phyloP scores from a whole-genome alignment of 2,113 vertebrate species.

The Circaetus gallicus region DNA sequence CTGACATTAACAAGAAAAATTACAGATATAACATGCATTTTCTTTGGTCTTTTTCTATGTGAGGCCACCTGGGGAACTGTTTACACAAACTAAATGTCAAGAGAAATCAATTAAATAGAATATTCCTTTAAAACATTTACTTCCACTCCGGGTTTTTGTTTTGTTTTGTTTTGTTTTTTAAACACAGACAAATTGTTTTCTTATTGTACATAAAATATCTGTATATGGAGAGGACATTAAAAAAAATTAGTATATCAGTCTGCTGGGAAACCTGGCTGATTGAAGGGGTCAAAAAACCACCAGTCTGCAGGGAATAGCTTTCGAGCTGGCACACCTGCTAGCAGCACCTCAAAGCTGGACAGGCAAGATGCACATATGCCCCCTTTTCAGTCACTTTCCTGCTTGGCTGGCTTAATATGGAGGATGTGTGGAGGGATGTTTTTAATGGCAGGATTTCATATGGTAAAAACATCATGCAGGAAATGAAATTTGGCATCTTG shows the following conservation, averaged over 20 bases:
- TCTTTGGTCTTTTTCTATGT: neutral
- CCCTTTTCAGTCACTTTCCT: neutral
- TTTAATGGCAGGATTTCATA: constrained; percentile 46
- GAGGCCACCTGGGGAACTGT: neutral
- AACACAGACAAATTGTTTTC: neutral
- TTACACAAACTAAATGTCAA: neutral
- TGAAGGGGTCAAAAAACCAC: neutral
- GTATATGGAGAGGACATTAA: neutral
- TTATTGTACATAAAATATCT: neutral
- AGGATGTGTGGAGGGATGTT: constrained; percentile 13
- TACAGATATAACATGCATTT: neutral
- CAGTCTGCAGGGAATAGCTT: neutral
- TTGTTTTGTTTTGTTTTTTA: neutral
- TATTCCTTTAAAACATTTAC: neutral
- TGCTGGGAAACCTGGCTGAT: neutral
- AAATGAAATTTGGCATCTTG: constrained; percentile 25
- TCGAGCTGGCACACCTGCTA: neutral
- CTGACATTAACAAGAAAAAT: neutral
- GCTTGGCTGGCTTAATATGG: neutral
- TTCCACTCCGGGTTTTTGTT: neutral
- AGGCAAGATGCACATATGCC: neutral
- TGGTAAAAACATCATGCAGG: constrained; percentile 2
- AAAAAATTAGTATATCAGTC: neutral
- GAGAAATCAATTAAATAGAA: neutral
- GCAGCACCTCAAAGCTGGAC: neutral